Conservation (phyloP, 2,888 invertebrate genomes). For the Parnassius glacialis region DNA sequence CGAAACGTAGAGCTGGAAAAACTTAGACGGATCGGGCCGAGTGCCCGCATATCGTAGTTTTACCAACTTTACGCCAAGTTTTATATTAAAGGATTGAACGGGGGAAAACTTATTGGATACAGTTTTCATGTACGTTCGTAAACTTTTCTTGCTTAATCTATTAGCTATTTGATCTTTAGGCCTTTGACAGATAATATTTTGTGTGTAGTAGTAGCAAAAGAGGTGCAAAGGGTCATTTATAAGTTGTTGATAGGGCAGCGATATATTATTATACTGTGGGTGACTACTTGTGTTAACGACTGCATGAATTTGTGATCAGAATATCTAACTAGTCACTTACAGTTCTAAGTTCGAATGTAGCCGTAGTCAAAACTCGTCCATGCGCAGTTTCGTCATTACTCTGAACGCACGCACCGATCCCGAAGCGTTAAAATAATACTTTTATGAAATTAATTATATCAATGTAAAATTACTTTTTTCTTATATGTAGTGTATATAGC, state of each 20-base stretch:
- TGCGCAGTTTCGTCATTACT: too few species aligned
- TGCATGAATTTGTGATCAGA: too few species aligned
- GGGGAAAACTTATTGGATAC: constrained; percentile 39
- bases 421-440: too few species aligned
- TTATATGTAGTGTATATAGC: too few species aligned
- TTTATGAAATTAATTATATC: too few species aligned
- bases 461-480: too few species aligned
- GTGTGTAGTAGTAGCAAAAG: not conserved
- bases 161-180: constrained; percentile 20
- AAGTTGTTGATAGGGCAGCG: not conserved
- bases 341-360: too few species aligned
- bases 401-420: too few species aligned
- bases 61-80: constrained; percentile 50
- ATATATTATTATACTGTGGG: not conserved
- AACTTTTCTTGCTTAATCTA: constrained; percentile 23
- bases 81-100: constrained; percentile 61
- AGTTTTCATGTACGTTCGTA: constrained; percentile 34
- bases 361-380: too few species aligned
- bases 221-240: not conserved
- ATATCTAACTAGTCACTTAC: too few species aligned
- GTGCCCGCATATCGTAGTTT: constrained; percentile 60
- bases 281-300: too few species aligned
- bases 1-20: constrained; percentile 54
- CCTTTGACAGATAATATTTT: constrained; percentile 22
- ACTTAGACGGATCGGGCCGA: constrained; percentile 41